Conservation (phyloP, 1,140 invertebrate genomes). For the Zeugodacus cucurbitae region DNA sequence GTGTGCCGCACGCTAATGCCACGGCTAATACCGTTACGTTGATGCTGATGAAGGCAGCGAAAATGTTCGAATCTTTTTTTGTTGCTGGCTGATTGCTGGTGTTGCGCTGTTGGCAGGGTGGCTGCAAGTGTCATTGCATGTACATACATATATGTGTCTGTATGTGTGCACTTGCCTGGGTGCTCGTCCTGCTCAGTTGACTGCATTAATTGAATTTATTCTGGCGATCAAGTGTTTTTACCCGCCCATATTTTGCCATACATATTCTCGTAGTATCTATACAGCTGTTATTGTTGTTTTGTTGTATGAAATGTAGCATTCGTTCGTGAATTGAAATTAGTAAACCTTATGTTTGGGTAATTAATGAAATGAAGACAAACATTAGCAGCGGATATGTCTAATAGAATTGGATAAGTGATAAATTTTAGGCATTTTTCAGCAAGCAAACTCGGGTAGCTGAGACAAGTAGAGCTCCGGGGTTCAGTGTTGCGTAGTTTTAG, state of each 20-base stretch:
- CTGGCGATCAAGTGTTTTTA: constrained; percentile 61
- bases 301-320: background rate
- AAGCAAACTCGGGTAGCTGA: background rate
- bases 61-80: background rate
- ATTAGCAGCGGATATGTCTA: background rate
- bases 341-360: constrained; percentile 63
- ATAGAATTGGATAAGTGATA: background rate
- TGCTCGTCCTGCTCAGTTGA: background rate
- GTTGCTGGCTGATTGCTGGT: background rate
- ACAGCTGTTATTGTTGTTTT: background rate
- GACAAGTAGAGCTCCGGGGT: too few relatives aligned
- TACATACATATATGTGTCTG: background rate
- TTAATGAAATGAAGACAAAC: constrained; percentile 47
- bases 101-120: background rate
- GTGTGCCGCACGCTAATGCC: constrained; percentile 47
- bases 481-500: too few relatives aligned
- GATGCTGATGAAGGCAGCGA: background rate
- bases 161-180: background rate
- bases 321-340: constrained; percentile 62
- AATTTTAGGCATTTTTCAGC: background rate
- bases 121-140: background rate
- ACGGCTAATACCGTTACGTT: background rate
- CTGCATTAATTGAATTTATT: constrained; percentile 63
- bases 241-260: constrained; percentile 47
- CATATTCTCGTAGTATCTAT: too few relatives aligned